Conservation (phyloP, 2,797 vertebrate genomes). For the Rhincodon typus region DNA sequence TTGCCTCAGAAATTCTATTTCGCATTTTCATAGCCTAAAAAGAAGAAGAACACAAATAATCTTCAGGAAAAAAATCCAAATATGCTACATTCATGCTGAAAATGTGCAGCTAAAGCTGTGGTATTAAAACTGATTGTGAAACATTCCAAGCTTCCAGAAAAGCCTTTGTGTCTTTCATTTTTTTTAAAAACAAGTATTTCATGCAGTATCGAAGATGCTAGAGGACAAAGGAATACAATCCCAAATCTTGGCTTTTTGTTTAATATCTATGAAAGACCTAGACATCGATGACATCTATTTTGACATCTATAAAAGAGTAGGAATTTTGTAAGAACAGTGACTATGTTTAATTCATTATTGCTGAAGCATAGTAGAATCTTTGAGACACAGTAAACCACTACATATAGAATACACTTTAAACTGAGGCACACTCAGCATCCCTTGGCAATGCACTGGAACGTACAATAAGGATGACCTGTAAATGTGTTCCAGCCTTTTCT, state of each 20-base stretch:
- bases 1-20: slow-evolving; percentile 85
- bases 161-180: background rate
- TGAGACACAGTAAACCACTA: background rate
- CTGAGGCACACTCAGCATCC: background rate
- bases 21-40: slow-evolving; percentile 96
- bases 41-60: background rate
- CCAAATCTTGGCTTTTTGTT: background rate
- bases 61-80: background rate
- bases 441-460: background rate
- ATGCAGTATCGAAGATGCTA: background rate
- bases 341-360: background rate
- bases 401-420: background rate
- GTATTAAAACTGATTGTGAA: background rate
- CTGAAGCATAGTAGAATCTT: background rate
- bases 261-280: too few relatives aligned
- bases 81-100: background rate
- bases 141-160: background rate
- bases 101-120: too few relatives aligned
- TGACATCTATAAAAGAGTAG: background rate
- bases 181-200: background rate
- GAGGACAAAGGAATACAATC: background rate
- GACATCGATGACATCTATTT: too few relatives aligned
- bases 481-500: background rate
- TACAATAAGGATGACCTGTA: background rate
- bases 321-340: background rate